Evolutionary conservation across 2,113 vertebrate genomes (phyloP).

Genomic region (Ageneiosus marmoratus): DNA sequence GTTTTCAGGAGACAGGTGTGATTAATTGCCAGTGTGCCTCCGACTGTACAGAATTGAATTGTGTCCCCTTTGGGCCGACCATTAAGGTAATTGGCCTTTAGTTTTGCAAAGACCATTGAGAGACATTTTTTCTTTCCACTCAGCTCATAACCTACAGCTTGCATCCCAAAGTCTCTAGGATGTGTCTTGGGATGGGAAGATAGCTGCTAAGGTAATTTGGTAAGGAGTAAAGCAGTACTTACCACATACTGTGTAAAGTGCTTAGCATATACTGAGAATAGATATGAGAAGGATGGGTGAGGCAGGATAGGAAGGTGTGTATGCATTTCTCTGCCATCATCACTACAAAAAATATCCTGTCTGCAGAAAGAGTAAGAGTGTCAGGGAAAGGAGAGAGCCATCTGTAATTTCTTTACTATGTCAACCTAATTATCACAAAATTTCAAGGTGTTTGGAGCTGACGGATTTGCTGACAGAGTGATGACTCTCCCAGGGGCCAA

Average conservation of each 20-base stretch:
- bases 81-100: conserved; percentile 57
- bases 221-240: not conserved
- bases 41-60: conserved; percentile 24
- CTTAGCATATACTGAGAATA: conserved; percentile 23
- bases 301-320: conserved; percentile 1
- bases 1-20: conserved; percentile 39
- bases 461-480: conserved; percentile 7
- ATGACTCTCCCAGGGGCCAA: conserved; percentile 3
- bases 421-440: conserved; percentile 35
- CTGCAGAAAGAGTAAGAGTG: conserved; percentile 16
- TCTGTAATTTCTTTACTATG: not conserved
- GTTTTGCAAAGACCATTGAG: conserved; percentile 42
- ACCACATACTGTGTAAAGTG: too few species aligned
- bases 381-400: conserved; percentile 1
- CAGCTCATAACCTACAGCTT: conserved; percentile 42
- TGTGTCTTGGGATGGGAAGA: not conserved
- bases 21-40: conserved; percentile 42
- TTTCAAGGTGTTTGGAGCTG: conserved; percentile 31
- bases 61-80: conserved; percentile 31
- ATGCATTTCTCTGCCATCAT: conserved; percentile 5
- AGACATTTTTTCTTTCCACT: conserved; percentile 49
- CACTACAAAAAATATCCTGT: conserved; percentile 16
- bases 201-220: conserved; percentile 7
- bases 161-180: not conserved
- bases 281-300: not conserved